Conservation (phyloP, 2,888 invertebrate genomes). For the Drosophila vallismaia region DNA sequence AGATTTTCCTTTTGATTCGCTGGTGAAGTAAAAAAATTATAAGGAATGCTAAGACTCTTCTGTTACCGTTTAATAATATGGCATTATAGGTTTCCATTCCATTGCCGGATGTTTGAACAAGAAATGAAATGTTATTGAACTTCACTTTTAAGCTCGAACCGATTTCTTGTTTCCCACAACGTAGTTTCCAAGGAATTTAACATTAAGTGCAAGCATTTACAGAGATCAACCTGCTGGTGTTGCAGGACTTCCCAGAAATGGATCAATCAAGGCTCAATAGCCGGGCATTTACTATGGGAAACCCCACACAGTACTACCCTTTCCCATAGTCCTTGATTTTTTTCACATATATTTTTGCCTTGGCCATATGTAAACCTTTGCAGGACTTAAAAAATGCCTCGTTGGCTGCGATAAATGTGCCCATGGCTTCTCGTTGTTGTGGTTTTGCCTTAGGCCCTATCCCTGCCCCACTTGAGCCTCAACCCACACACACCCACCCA, state of each 20-base stretch:
- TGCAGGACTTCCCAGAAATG: constrained; percentile 20
- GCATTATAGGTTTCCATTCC: no score
- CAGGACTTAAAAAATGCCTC: constrained; percentile 71
- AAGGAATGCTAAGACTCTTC: constrained; percentile 14
- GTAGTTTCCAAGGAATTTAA: not conserved
- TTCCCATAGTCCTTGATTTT: constrained; percentile 26
- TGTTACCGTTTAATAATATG: not conserved
- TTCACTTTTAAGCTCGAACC: not conserved
- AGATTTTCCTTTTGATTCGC: constrained; percentile 71
- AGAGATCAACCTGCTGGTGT: constrained; percentile 29
- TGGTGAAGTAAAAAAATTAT: constrained; percentile 39
- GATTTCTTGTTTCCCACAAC: not conserved
- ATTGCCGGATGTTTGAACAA: no score
- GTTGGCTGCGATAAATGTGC: constrained; percentile 74
- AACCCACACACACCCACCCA: not conserved
- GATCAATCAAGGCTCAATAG: constrained; percentile 40
- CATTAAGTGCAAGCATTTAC: not conserved
- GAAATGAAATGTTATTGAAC: no score
- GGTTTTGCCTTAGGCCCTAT: constrained; percentile 61
- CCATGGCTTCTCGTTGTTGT: constrained; percentile 57
- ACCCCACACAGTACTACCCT: constrained; percentile 14
- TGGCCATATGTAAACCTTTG: constrained; percentile 41
- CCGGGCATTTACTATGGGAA: constrained; percentile 21
- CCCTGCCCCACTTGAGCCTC: constrained; percentile 40
- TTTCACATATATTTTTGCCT: constrained; percentile 17